Conservation (phyloP, 2,888 invertebrate species). For the Cylindroiulus punctatus region DNA sequence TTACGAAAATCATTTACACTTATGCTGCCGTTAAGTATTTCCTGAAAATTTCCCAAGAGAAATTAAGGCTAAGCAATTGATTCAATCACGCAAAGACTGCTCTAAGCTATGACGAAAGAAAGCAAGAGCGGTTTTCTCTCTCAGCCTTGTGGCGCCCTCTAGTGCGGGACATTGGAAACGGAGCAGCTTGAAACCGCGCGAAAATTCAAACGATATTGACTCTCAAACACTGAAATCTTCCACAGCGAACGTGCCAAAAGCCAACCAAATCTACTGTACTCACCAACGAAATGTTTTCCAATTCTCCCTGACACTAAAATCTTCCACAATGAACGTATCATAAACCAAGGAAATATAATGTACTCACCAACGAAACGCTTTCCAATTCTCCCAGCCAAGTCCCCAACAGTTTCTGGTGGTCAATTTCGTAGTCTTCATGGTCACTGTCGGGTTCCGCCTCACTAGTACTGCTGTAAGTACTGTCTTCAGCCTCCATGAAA, state of each 20-base stretch:
- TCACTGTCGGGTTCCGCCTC: conserved; percentile 66
- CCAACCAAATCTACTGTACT: too few species aligned
- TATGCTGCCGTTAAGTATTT: background rate
- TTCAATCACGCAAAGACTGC: background rate
- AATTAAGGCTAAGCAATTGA: background rate
- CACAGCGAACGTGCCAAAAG: too few species aligned
- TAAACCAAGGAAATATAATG: background rate
- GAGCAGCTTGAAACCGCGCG: background rate
- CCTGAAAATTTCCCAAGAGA: conserved; percentile 11
- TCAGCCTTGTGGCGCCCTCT: background rate
- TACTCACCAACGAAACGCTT: conserved; percentile 77
- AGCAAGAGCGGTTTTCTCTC: background rate
- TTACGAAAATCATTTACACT: background rate
- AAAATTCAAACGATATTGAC: background rate
- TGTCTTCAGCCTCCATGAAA: conserved; percentile 49
- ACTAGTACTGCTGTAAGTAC: conserved; percentile 60
- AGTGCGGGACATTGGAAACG: background rate
- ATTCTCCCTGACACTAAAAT: too few species aligned
- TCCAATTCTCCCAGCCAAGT: conserved; percentile 83
- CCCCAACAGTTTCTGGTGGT: conserved; percentile 80
- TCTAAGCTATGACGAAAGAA: too few species aligned
- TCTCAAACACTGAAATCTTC: too few species aligned
- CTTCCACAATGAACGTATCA: background rate
- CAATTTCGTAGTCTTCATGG: conserved; percentile 67
- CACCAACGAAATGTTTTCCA: too few species aligned